phyloP scores from a whole-genome alignment of 1,140 invertebrate species.

The Drosophila subpulchrella region DNA sequence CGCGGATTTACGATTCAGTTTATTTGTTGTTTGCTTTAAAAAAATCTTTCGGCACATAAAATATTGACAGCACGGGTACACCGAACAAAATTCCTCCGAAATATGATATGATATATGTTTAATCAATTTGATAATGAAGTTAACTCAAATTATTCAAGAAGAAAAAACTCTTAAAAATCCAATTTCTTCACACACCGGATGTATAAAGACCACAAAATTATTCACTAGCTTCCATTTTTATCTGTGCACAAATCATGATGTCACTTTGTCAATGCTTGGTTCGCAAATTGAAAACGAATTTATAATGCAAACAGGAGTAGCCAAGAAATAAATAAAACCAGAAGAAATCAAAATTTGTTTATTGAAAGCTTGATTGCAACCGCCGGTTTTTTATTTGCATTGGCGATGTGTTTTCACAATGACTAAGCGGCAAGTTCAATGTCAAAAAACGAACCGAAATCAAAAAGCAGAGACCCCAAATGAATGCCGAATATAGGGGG shows the following conservation, averaged over 20 bases:
- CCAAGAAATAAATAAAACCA: slow-evolving; percentile 30
- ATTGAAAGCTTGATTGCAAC: slow-evolving; percentile 47
- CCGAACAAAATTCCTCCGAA: neutral
- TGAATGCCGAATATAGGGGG: slow-evolving; percentile 10
- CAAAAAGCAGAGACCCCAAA: neutral
- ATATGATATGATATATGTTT: too few relatives aligned
- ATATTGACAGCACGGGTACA: slow-evolving; percentile 12
- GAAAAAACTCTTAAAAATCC: too few relatives aligned
- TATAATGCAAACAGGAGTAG: slow-evolving; percentile 60
- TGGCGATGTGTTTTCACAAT: slow-evolving; percentile 45
- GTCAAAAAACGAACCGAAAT: slow-evolving; percentile 33
- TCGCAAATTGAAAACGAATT: slow-evolving; percentile 72
- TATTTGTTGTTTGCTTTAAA: slow-evolving; percentile 12
- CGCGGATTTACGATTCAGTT: slow-evolving; percentile 22
- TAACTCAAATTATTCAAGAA: too few relatives aligned
- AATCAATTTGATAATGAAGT: too few relatives aligned
- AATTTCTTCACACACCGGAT: too few relatives aligned
- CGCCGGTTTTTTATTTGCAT: slow-evolving; percentile 30
- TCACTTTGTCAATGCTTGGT: slow-evolving; percentile 73
- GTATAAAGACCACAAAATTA: neutral
- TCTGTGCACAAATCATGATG: slow-evolving; percentile 51
- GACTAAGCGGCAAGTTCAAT: slow-evolving; percentile 70
- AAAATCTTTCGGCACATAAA: slow-evolving; percentile 33
- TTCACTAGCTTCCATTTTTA: neutral
- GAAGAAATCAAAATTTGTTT: slow-evolving; percentile 40